Evolutionary conservation across 2,888 invertebrate genomes (phyloP).

Genomic region (Harmothoe impar): DNA sequence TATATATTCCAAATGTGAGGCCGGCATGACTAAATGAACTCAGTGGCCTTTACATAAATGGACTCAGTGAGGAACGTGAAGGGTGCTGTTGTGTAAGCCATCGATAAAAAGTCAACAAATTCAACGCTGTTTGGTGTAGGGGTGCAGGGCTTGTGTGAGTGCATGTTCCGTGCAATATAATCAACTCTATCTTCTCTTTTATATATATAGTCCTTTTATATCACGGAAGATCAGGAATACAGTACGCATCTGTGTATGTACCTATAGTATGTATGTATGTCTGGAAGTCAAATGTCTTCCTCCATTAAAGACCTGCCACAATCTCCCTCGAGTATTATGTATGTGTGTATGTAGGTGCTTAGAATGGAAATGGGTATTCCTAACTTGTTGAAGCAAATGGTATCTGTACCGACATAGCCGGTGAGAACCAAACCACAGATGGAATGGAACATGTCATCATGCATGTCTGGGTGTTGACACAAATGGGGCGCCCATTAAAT

Average conservation of each 20-base stretch:
- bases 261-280: neutral
- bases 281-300: neutral
- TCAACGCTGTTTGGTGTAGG: constrained; percentile 10
- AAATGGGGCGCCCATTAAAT: no score
- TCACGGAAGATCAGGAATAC: neutral
- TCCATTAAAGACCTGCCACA: neutral
- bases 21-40: neutral
- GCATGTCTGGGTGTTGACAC: no score
- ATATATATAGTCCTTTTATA: neutral
- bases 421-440: no score
- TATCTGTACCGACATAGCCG: no score
- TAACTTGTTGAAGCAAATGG: no score
- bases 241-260: neutral
- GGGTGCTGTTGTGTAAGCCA: neutral
- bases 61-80: constrained; percentile 15
- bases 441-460: no score
- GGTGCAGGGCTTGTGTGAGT: neutral
- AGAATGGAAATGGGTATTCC: no score
- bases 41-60: neutral
- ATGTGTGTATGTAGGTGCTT: no score
- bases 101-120: constrained; percentile 18
- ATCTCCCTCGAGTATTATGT: no score
- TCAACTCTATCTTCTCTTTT: neutral
- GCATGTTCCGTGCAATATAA: neutral
- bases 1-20: neutral